phyloP scores from a whole-genome alignment of 2,888 invertebrate genomes.

The Limenitis camilla region DNA sequence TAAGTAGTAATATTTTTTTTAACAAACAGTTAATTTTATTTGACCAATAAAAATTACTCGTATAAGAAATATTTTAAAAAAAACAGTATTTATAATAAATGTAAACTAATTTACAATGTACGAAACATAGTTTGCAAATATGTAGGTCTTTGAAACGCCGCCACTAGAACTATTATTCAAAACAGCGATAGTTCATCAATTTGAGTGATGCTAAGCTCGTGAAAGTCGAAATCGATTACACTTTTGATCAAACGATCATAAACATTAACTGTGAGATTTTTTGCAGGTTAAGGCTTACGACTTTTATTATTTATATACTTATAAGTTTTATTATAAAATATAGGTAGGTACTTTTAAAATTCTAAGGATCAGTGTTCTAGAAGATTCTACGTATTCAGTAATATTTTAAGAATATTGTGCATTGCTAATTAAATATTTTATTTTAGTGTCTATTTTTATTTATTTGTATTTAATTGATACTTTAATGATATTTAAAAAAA shows the following conservation, averaged over 20 bases:
- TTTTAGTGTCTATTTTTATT: too few species aligned
- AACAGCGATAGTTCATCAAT: conserved; percentile 33
- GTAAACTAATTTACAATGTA: not conserved
- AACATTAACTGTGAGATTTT: conserved; percentile 15
- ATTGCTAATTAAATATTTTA: too few species aligned
- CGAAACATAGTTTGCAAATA: conserved; percentile 2
- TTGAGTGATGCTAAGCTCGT: conserved; percentile 34
- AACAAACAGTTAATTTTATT: too few species aligned
- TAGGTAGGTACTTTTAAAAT: too few species aligned
- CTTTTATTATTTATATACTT: not conserved
- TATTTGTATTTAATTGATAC: too few species aligned
- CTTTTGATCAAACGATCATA: conserved; percentile 21
- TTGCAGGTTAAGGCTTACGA: conserved; percentile 3
- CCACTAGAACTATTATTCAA: conserved; percentile 28
- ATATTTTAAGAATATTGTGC: too few species aligned
- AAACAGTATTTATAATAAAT: conserved; percentile 5
- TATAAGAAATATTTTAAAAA: too few species aligned
- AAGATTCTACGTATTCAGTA: not conserved
- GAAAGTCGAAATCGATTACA: conserved; percentile 44
- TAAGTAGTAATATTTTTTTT: too few species aligned
- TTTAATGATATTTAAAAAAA: too few species aligned
- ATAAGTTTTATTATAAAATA: not conserved
- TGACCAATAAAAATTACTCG: too few species aligned
- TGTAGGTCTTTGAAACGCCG: conserved; percentile 29
- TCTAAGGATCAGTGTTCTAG: too few species aligned